phyloP scores from a whole-genome alignment of 2,888 invertebrate species.

The Glyphotaelius pellucidus region DNA sequence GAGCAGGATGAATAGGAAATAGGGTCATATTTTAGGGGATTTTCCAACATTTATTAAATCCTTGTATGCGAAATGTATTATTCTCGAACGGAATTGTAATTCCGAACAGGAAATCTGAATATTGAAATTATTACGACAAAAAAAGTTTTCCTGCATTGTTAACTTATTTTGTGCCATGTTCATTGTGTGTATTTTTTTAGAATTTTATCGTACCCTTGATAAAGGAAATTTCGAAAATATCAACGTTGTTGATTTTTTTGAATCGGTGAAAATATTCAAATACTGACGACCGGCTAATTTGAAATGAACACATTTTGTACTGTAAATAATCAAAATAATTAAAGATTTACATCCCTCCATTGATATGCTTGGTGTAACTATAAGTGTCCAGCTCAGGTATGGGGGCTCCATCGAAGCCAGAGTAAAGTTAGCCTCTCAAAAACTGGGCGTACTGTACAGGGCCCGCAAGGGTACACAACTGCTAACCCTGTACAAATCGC shows the following conservation, averaged over 20 bases:
- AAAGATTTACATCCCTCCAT: too few species aligned
- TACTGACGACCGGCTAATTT: neutral
- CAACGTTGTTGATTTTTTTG: neutral
- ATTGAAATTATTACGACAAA: conserved; percentile 14
- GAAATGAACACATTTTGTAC: neutral
- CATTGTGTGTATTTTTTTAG: neutral
- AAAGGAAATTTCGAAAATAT: neutral
- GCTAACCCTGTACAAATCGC: too few species aligned
- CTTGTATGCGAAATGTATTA: neutral
- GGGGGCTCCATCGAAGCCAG: too few species aligned
- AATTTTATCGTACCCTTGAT: neutral
- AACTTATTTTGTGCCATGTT: neutral
- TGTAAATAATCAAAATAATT: neutral
- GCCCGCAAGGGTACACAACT: too few species aligned
- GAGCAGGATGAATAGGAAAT: conserved; percentile 38
- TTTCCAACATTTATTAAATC: neutral
- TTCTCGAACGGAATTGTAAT: conserved; percentile 12
- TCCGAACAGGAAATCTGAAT: conserved; percentile 17
- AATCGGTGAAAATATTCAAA: neutral
- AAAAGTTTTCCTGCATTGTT: conserved; percentile 1
- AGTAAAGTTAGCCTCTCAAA: too few species aligned
- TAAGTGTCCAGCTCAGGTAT: too few species aligned
- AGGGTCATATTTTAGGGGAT: conserved; percentile 27
- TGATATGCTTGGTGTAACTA: too few species aligned
- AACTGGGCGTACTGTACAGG: too few species aligned